phyloP scores from a whole-genome alignment of 2,888 invertebrate genomes.

The Mylabris sibirica region DNA sequence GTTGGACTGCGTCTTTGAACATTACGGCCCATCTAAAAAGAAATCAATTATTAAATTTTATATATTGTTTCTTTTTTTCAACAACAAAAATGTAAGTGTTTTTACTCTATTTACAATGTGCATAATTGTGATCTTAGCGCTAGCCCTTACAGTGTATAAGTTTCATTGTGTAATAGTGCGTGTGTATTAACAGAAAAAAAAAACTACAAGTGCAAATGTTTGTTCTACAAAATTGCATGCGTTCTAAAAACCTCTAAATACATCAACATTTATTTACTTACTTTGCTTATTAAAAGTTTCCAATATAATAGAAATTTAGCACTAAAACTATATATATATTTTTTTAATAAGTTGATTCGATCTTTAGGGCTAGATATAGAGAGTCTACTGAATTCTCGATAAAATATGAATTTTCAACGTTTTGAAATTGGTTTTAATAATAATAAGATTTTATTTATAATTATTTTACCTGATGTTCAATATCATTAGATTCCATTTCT shows the following conservation, averaged over 20 bases:
- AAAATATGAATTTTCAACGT: not conserved
- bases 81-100: too few species aligned
- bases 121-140: not conserved
- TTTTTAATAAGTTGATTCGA: not conserved
- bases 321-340: not conserved
- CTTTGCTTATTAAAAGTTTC: not conserved
- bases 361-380: not conserved
- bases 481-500: slow-evolving; percentile 56
- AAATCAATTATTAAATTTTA: slow-evolving; percentile 17
- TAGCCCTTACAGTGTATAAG: not conserved
- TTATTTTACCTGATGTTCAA: slow-evolving; percentile 53
- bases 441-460: too few species aligned
- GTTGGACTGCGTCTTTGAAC: slow-evolving; percentile 36
- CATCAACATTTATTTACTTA: not conserved
- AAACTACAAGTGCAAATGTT: not conserved
- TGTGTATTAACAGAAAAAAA: not conserved
- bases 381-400: not conserved
- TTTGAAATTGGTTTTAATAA: too few species aligned
- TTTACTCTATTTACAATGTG: not conserved
- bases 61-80: not conserved
- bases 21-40: slow-evolving; percentile 20
- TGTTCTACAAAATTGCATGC: not conserved
- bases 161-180: not conserved
- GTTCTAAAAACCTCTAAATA: not conserved
- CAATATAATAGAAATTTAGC: not conserved